phyloP scores from a whole-genome alignment of 2,888 invertebrate genomes.

The Macrophya alboannulata region DNA sequence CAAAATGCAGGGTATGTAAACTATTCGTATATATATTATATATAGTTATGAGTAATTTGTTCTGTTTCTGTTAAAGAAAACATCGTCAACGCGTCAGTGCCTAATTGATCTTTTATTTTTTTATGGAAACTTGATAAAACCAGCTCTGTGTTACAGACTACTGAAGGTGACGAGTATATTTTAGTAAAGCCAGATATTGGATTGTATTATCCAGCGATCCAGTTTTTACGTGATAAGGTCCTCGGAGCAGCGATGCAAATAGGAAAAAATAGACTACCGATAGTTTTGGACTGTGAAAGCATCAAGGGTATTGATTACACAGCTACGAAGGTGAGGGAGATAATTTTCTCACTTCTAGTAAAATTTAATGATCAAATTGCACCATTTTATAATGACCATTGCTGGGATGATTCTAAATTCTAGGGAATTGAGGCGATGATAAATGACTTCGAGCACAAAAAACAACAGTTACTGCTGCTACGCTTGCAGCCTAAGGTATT shows the following conservation, averaged over 20 bases:
- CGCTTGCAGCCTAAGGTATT: constrained; percentile 76
- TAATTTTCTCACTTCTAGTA: constrained; percentile 31
- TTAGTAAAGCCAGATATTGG: constrained; percentile 85
- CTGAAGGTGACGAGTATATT: constrained; percentile 81
- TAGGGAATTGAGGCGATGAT: constrained; percentile 84
- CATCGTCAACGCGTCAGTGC: too few species aligned
- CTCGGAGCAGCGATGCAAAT: constrained; percentile 80
- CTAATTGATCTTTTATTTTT: constrained; percentile 61
- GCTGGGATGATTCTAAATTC: constrained; percentile 61
- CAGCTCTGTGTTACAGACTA: constrained; percentile 75
- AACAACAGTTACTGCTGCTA: constrained; percentile 81
- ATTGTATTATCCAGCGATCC: constrained; percentile 87
- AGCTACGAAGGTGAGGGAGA: constrained; percentile 82
- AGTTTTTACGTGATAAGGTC: constrained; percentile 84
- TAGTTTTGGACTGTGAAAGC: constrained; percentile 85
- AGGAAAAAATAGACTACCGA: constrained; percentile 80
- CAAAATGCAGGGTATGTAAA: constrained; percentile 78
- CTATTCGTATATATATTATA: too few species aligned
- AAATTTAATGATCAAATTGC: neutral
- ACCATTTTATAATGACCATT: neutral
- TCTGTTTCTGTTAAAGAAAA: constrained; percentile 61
- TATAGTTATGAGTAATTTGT: too few species aligned
- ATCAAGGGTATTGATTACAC: constrained; percentile 87
- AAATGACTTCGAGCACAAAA: constrained; percentile 81
- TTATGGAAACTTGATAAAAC: constrained; percentile 30